These are phyloP conservation scores for Caenorhabditis panamensis DNA, from an alignment of 2,888 invertebrate genomes.

Conservation along the genomic window DNA sequence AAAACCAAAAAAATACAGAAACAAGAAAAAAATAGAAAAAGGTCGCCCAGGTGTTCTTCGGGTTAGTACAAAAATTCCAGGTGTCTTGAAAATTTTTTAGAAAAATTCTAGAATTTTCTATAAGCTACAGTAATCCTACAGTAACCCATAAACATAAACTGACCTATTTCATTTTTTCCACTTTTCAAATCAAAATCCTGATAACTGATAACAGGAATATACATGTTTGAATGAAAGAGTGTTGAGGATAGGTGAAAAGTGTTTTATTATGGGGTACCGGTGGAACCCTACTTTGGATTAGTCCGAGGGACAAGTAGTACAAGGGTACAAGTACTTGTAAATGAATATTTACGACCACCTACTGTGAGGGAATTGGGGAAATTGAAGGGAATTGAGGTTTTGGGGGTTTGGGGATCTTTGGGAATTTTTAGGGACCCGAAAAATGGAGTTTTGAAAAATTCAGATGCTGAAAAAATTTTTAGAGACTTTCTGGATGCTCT, in stretches of 20 bases:
- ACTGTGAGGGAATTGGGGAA: conserved; percentile 8
- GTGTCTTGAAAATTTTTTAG: too few relatives aligned
- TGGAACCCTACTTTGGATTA: not conserved
- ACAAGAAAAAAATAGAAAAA: too few relatives aligned
- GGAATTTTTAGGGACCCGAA: too few relatives aligned
- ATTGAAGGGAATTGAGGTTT: not conserved
- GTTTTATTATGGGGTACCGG: conserved; percentile 30
- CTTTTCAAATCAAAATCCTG: too few relatives aligned
- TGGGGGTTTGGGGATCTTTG: too few relatives aligned
- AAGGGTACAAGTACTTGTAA: not conserved
- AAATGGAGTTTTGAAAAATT: not conserved
- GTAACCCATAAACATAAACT: too few relatives aligned
- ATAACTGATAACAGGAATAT: conserved; percentile 41
- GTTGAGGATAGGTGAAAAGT: conserved; percentile 16
- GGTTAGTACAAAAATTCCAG: too few relatives aligned
- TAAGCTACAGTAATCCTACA: too few relatives aligned
- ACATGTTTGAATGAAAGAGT: conserved; percentile 32
- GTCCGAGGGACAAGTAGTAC: not conserved
- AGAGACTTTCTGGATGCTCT: too few relatives aligned
- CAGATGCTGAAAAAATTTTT: not conserved
- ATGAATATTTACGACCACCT: conserved; percentile 55
- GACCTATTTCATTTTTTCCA: too few relatives aligned
- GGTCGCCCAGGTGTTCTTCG: too few relatives aligned
- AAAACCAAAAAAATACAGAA: not conserved
- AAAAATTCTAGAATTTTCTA: too few relatives aligned